phyloP scores from a whole-genome alignment of 2,113 vertebrate species.

The Trogon surrucura region DNA sequence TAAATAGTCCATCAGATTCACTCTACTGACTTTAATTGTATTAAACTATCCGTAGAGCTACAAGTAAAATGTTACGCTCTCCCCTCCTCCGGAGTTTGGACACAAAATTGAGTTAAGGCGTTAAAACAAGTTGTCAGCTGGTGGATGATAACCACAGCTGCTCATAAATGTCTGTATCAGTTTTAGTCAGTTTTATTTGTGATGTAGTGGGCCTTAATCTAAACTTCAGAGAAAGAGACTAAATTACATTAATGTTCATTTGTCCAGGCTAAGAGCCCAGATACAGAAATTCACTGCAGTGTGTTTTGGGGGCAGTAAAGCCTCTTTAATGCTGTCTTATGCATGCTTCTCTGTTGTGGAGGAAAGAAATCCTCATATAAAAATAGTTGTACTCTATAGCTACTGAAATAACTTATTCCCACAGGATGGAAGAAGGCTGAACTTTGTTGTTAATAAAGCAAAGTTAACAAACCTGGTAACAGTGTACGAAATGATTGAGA shows the following conservation, averaged over 20 bases:
- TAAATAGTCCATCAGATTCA: background rate
- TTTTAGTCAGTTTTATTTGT: conserved; percentile 20
- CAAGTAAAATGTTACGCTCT: background rate
- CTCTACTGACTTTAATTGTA: background rate
- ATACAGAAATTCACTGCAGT: background rate
- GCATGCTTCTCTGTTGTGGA: background rate
- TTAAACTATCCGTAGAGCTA: background rate
- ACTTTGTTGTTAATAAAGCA: background rate
- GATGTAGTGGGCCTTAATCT: background rate
- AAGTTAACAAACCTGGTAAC: background rate
- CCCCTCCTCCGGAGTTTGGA: background rate
- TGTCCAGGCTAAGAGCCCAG: background rate
- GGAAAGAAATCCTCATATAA: background rate
- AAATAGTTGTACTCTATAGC: background rate
- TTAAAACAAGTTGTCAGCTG: background rate
- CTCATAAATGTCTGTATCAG: conserved; percentile 20
- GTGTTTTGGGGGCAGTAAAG: background rate
- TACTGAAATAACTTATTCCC: background rate
- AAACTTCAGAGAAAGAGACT: conserved; percentile 27
- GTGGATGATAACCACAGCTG: conserved; percentile 3
- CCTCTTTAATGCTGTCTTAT: background rate
- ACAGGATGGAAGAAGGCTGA: background rate
- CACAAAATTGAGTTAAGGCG: conserved; percentile 18
- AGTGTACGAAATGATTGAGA: background rate
- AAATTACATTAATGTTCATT: conserved; percentile 38